A percentile compares a stretch with the other conserved stretches of the same genome.
Conservation (phyloP, 2,797 vertebrate genomes). For the Sebastes diploproa region DNA sequence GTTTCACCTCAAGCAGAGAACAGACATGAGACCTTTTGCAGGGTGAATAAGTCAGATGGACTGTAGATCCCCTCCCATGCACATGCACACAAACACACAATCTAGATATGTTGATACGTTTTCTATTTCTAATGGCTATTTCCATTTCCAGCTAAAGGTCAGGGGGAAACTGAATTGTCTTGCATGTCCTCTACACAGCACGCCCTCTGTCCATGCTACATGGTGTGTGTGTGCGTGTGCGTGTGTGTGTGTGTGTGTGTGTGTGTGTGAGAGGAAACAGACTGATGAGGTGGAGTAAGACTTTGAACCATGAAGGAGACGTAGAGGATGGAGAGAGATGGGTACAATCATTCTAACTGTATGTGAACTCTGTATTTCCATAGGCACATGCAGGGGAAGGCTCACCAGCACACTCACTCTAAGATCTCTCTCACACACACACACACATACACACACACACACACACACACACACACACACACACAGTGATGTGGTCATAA, state of each 20-base stretch:
- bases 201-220: not conserved
- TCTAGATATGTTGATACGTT: conserved; percentile 4
- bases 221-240: not conserved
- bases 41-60: not conserved
- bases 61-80: accelerated
- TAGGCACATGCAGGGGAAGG: not conserved
- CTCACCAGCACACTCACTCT: not conserved
- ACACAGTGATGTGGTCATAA: conserved; percentile 19
- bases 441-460: conserved; percentile 13
- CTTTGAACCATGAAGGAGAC: not conserved
- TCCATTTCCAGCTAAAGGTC: conserved; percentile 50
- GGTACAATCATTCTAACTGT: not conserved
- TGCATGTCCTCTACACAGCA: not conserved
- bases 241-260: not conserved
- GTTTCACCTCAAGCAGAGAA: not conserved
- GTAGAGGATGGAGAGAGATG: not conserved
- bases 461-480: not conserved
- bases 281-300: not conserved
- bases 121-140: conserved; percentile 1
- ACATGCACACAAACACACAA: not conserved
- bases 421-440: not conserved
- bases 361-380: not conserved
- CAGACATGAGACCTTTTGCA: not conserved
- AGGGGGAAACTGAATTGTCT: not conserved
- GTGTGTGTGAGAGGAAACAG: not conserved